Evolutionary conservation across 2,113 vertebrate species (phyloP).

Genomic region (Lepus americanus): DNA sequence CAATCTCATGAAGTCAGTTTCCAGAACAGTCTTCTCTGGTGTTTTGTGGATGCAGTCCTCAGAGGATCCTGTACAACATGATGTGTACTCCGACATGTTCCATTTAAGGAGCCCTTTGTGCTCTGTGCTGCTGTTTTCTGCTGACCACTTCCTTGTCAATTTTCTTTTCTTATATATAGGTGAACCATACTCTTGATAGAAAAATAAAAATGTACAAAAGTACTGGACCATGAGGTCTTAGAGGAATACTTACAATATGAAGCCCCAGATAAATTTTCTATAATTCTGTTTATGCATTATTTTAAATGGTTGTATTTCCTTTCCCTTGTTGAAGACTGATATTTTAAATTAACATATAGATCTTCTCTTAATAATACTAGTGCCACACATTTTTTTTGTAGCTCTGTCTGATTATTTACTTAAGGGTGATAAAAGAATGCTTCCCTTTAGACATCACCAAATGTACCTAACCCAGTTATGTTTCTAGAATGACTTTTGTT

Average conservation of each 20-base stretch:
- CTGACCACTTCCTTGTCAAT: slow-evolving; percentile 67
- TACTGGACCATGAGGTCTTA: slow-evolving; percentile 65
- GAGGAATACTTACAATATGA: slow-evolving; percentile 65
- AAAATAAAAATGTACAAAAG: slow-evolving; percentile 43
- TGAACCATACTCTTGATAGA: slow-evolving; percentile 73
- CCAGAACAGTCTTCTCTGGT: neutral
- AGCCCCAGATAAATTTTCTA: slow-evolving; percentile 76
- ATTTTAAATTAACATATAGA: slow-evolving; percentile 82
- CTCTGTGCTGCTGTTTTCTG: slow-evolving; percentile 37
- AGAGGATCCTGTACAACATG: slow-evolving; percentile 39
- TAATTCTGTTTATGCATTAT: slow-evolving; percentile 70
- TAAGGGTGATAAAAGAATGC: slow-evolving; percentile 84
- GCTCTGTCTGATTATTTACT: slow-evolving; percentile 86
- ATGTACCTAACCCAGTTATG: slow-evolving; percentile 81
- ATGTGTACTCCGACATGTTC: slow-evolving; percentile 56
- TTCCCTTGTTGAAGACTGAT: slow-evolving; percentile 60
- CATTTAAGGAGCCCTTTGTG: slow-evolving; percentile 72
- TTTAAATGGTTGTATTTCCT: slow-evolving; percentile 47
- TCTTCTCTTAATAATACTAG: slow-evolving; percentile 84
- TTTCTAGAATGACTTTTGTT: slow-evolving; percentile 84
- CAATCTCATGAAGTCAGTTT: neutral
- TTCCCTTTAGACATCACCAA: slow-evolving; percentile 82
- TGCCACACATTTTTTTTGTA: slow-evolving; percentile 82
- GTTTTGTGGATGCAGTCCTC: neutral
- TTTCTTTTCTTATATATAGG: slow-evolving; percentile 66